Conservation (phyloP, 2,888 invertebrate genomes). For the Phragmatobia fuliginosa region DNA sequence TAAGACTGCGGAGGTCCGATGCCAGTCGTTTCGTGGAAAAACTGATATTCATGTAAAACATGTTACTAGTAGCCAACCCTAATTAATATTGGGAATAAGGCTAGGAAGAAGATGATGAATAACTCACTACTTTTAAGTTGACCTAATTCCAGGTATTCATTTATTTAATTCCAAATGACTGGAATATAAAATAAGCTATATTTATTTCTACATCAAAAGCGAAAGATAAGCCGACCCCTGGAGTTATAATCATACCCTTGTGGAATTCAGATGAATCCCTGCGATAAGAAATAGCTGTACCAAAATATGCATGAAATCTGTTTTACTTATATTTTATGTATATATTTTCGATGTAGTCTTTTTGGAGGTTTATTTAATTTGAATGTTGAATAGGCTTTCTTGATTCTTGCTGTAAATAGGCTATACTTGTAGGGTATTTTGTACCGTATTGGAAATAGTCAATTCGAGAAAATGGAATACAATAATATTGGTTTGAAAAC, state of each 20-base stretch:
- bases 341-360: neutral
- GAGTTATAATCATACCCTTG: neutral
- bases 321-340: slow-evolving; percentile 5
- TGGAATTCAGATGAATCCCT: slow-evolving; percentile 17
- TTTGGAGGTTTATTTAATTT: neutral
- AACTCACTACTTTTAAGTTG: neutral
- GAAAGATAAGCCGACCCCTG: neutral
- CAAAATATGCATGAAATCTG: slow-evolving; percentile 23
- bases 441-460: neutral
- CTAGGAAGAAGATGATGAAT: too few species aligned
- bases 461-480: too few species aligned
- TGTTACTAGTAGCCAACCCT: too few species aligned
- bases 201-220: neutral
- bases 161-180: neutral
- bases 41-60: too few species aligned
- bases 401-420: neutral
- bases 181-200: neutral
- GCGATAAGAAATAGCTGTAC: slow-evolving; percentile 28
- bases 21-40: too few species aligned
- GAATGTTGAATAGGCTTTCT: neutral
- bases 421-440: too few species aligned
- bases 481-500: too few species aligned
- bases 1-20: too few species aligned
- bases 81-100: too few species aligned
- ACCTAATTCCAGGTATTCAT: neutral